Base-by-base conservation (phyloP, 2,797 vertebrate species). In the Megalops cyprinoides region DNA sequence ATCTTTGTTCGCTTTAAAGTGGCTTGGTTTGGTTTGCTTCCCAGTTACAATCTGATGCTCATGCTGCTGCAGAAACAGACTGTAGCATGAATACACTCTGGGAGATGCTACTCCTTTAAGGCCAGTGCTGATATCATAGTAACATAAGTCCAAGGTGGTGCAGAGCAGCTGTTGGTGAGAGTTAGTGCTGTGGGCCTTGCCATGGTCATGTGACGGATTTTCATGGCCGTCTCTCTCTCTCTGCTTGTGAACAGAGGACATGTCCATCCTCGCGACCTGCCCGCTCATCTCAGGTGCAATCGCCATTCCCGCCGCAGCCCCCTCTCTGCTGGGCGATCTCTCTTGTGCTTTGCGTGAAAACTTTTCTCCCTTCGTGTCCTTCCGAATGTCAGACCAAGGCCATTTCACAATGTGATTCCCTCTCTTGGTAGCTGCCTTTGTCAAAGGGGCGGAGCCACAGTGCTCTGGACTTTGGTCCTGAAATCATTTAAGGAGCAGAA, bases 211-310 rank as follows among this genome's bases (percentile, higher is more conserved):
- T 44, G 2, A 82, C 81, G 89, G 84, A 86, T 82, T 85, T 87
- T 91, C 86, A 88, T 87, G 69, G 81, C 25, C 79, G 89, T 92
- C 76, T 84, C 92, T 88, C 87, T 89, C 90, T 87, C 83, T 89
- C 76, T 87, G 79, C 80, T 46, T 80, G 79, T 89, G 90, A 87
- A 77, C 90, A 94, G 92, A 89, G 53, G 81, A 83, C 89, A 92
- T 91, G 53, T 87, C 81, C 91, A 89, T 91, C 80, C 86, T 87
- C 81, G 65, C 78, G 77, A 44, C 88, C 86, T 83, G 85, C 87
- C 85, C 88, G 48, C 82, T 88, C 88, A 79, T 90, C 90, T 87
- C 89, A 93, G 93, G 92, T 93, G 91, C 91, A 88, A 77, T 80
- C 82, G 80, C 88, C 86, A 86, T 83, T 86, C 84, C 80, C 91